Conservation (phyloP, 37 sponge, comb jelly and placozoan genomes). For the Mnemiopsis leidyi region DNA sequence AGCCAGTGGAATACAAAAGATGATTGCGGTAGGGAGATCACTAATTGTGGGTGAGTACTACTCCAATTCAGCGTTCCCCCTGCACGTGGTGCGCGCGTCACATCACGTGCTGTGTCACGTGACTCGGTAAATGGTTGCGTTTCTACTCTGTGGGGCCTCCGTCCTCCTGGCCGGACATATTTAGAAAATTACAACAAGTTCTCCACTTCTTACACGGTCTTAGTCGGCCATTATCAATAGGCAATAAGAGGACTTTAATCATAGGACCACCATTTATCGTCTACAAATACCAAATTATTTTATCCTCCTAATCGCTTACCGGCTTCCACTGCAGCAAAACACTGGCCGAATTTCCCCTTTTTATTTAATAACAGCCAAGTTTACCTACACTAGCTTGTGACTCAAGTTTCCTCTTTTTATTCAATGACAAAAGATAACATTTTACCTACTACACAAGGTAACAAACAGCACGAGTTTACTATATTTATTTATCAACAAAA, state of each 20-base stretch:
- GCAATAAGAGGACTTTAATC: background rate
- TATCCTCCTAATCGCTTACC: background rate
- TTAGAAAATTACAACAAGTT: background rate
- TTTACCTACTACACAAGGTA: background rate
- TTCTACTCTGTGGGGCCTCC: conserved; percentile 17
- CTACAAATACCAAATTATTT: background rate
- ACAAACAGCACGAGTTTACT: too few relatives aligned
- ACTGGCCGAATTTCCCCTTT: background rate
- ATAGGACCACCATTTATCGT: background rate
- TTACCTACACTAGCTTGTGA: too few relatives aligned
- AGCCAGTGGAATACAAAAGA: conserved; percentile 8
- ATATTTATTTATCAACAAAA: too few relatives aligned
- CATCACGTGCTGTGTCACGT: conserved; percentile 29
- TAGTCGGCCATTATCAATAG: background rate
- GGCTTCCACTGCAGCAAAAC: background rate
- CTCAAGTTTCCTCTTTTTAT: background rate
- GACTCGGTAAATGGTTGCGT: conserved; percentile 1
- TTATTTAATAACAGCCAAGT: background rate
- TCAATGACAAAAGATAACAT: background rate
- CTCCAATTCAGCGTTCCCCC: conserved; percentile 7
- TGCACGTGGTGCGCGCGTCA: conserved; percentile 40
- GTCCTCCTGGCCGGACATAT: background rate
- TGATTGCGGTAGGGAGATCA: background rate
- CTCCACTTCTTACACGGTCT: background rate
- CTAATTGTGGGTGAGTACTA: conserved; percentile 39